Conservation (phyloP, 2,888 invertebrate genomes). For the Perizoma affinitatum region DNA sequence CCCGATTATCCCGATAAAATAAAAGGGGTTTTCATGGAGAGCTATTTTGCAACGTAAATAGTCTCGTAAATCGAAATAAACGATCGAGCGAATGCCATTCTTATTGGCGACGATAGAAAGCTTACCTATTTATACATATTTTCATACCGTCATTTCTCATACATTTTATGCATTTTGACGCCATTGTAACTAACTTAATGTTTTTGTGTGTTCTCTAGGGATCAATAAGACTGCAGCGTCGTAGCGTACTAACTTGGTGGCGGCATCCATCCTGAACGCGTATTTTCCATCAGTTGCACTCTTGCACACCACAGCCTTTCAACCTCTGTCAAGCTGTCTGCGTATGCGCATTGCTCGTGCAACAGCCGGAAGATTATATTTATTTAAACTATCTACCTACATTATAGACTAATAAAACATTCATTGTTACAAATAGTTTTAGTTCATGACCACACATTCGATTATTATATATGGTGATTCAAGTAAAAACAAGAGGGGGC, state of each 20-base stretch:
- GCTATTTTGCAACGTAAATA: no score
- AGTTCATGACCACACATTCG: background rate
- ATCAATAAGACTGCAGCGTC: slow-evolving; percentile 53
- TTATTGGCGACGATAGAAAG: no score
- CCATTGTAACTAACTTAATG: slow-evolving; percentile 28
- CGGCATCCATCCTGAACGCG: slow-evolving; percentile 68
- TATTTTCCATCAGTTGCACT: slow-evolving; percentile 82
- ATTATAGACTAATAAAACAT: slow-evolving; percentile 18
- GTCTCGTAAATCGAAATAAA: no score
- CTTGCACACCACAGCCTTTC: slow-evolving; percentile 31
- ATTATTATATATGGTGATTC: no score
- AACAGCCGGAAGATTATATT: slow-evolving; percentile 81
- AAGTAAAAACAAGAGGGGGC: no score
- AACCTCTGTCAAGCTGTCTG: slow-evolving; percentile 32
- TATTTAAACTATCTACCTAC: slow-evolving; percentile 54
- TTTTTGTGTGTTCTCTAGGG: slow-evolving; percentile 58
- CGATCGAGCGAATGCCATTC: no score
- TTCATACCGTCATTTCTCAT: no score
- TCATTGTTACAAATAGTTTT: slow-evolving; percentile 23
- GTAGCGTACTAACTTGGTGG: slow-evolving; percentile 69
- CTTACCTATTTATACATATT: no score
- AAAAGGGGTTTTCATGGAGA: no score
- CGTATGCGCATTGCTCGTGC: slow-evolving; percentile 49
- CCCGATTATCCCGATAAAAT: no score
- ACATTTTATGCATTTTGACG: slow-evolving; percentile 1